These are phyloP conservation scores for Rhizoglyphus robini DNA, from an alignment of 1,140 invertebrate genomes.

Conservation along the genomic window DNA sequence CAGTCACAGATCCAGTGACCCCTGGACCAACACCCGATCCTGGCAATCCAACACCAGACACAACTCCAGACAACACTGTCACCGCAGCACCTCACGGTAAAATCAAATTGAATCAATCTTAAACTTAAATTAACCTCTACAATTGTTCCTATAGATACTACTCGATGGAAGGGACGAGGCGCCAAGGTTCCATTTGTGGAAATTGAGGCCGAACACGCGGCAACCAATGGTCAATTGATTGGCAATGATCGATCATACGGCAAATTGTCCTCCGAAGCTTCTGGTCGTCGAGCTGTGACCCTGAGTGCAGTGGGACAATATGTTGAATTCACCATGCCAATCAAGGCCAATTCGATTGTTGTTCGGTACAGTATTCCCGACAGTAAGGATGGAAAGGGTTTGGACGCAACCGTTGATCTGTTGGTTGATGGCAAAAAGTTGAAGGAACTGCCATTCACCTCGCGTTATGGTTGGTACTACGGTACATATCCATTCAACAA, in stretches of 20 bases:
- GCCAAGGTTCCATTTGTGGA: slow-evolving; percentile 5
- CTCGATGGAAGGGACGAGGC: slow-evolving; percentile 4
- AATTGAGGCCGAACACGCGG: background rate
- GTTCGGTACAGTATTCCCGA: background rate
- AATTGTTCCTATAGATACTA: background rate
- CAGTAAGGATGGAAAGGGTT: background rate
- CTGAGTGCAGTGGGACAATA: background rate
- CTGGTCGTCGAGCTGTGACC: background rate
- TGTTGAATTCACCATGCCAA: slow-evolving; percentile 7
- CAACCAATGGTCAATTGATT: background rate
- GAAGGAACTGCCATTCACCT: background rate
- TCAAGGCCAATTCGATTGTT: slow-evolving; percentile 8
- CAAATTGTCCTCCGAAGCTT: background rate
- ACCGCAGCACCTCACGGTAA: too few relatives aligned
- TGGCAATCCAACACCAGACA: too few relatives aligned
- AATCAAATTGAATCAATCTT: too few relatives aligned
- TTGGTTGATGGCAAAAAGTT: background rate
- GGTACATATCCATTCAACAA: slow-evolving; percentile 13
- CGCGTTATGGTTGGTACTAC: background rate
- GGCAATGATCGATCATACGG: background rate
- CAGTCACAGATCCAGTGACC: too few relatives aligned
- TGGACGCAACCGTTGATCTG: background rate
- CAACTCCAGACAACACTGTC: too few relatives aligned
- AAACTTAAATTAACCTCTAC: too few relatives aligned
- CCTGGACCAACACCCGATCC: too few relatives aligned